Evolutionary conservation across 2,797 vertebrate species (phyloP).

Genomic region (Squalus acanthias): DNA sequence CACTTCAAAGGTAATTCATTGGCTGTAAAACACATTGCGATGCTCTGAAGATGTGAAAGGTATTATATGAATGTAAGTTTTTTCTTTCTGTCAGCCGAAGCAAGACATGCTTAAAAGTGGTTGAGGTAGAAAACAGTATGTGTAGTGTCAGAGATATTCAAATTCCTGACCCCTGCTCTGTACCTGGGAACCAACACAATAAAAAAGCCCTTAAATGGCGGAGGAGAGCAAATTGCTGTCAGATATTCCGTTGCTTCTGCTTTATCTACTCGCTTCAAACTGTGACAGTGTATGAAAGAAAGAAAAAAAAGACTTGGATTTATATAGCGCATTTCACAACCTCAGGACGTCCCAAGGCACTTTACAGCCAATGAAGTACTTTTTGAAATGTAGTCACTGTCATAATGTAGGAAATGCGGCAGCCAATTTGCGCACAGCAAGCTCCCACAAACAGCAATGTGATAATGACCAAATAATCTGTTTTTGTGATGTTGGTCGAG

Average conservation of each 20-base stretch:
- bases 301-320: not conserved
- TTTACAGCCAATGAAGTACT: no score
- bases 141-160: not conserved
- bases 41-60: not conserved
- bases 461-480: no score
- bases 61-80: not conserved
- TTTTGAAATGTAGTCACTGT: no score
- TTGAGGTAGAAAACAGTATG: not conserved
- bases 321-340: no score
- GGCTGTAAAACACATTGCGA: not conserved
- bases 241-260: not conserved
- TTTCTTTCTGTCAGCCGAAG: not conserved
- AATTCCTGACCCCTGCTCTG: not conserved
- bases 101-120: not conserved
- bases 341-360: no score
- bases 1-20: not conserved
- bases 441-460: no score
- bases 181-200: not conserved
- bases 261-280: not conserved
- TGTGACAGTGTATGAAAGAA: not conserved
- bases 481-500: no score
- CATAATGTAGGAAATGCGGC: no score
- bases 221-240: not conserved
- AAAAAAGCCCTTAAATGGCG: not conserved
- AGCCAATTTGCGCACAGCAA: no score